Conservation (phyloP, 1,140 invertebrate species). For the Ridgeia piscesae region DNA sequence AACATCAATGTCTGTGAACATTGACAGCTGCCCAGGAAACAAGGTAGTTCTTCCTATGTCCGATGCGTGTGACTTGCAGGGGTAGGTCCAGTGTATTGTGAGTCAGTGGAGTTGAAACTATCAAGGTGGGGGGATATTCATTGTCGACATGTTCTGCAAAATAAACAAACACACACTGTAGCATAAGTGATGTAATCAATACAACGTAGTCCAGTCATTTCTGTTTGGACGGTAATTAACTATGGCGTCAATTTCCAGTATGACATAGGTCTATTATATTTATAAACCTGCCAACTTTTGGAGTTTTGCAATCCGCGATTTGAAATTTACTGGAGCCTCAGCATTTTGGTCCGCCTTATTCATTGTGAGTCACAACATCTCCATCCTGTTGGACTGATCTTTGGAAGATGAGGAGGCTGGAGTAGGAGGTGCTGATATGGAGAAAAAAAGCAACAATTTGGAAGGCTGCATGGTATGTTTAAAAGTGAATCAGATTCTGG, state of each 20-base stretch:
- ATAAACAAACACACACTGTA: background rate
- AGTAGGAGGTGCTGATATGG: too few species aligned
- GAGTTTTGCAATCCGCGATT: too few species aligned
- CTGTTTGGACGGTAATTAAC: background rate
- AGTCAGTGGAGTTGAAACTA: background rate
- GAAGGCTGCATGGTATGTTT: too few species aligned
- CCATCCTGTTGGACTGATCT: too few species aligned
- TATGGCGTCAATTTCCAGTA: background rate
- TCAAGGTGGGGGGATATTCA: background rate
- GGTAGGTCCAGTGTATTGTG: background rate
- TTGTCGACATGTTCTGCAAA: background rate
- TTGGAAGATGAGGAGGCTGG: too few species aligned
- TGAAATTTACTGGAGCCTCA: too few species aligned
- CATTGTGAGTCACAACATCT: too few species aligned
- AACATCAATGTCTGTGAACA: too few species aligned
- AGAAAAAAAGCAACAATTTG: too few species aligned
- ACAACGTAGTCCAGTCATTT: background rate
- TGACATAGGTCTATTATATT: background rate
- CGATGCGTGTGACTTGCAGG: background rate
- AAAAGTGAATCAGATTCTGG: background rate
- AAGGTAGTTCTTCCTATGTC: background rate
- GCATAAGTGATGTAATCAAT: background rate
- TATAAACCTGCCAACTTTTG: too few species aligned
- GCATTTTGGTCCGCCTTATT: too few species aligned
- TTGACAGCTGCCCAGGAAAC: too few species aligned